Conservation (phyloP, 2,888 invertebrate species). For the Pseudoips prasinana region DNA sequence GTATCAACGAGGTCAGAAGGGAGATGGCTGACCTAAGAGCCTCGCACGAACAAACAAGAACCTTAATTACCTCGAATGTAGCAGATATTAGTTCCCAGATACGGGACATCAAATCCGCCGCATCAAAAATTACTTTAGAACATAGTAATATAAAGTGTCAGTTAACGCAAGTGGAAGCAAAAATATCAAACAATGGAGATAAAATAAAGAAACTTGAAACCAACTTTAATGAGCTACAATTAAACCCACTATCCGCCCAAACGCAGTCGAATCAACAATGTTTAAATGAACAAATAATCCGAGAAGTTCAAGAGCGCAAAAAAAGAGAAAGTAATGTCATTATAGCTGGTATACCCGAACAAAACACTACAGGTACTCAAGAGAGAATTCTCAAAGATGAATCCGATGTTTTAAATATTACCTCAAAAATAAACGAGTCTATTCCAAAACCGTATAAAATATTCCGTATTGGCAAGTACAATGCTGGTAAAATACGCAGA, state of each 20-base stretch:
- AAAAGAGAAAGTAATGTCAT: slow-evolving; percentile 4
- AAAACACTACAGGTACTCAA: not conserved
- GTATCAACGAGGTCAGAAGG: slow-evolving; percentile 1
- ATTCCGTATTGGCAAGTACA: slow-evolving; percentile 7
- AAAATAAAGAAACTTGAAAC: slow-evolving; percentile 5
- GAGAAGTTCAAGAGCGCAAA: slow-evolving; percentile 2
- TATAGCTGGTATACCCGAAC: slow-evolving; percentile 1
- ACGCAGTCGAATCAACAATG: not conserved
- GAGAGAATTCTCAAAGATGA: slow-evolving; percentile 4
- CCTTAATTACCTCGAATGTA: slow-evolving; percentile 1
- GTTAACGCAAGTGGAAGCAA: not conserved
- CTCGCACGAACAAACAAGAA: slow-evolving; percentile 6
- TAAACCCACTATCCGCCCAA: not conserved
- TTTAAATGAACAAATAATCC: slow-evolving; percentile 5
- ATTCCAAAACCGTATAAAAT: slow-evolving; percentile 2
- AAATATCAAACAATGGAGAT: slow-evolving; percentile 1
- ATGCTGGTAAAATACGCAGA: slow-evolving; percentile 2
- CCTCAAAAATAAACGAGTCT: not conserved
- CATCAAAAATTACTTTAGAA: slow-evolving; percentile 2
- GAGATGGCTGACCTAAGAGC: slow-evolving; percentile 1
- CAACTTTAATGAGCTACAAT: slow-evolving; percentile 1
- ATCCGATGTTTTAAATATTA: slow-evolving; percentile 4
- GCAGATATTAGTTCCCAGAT: slow-evolving; percentile 3
- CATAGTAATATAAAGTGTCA: slow-evolving; percentile 3
- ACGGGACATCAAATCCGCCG: slow-evolving; percentile 2